Base-by-base conservation (phyloP, 2,797 vertebrate species). In the Galagoides demidoff region DNA sequence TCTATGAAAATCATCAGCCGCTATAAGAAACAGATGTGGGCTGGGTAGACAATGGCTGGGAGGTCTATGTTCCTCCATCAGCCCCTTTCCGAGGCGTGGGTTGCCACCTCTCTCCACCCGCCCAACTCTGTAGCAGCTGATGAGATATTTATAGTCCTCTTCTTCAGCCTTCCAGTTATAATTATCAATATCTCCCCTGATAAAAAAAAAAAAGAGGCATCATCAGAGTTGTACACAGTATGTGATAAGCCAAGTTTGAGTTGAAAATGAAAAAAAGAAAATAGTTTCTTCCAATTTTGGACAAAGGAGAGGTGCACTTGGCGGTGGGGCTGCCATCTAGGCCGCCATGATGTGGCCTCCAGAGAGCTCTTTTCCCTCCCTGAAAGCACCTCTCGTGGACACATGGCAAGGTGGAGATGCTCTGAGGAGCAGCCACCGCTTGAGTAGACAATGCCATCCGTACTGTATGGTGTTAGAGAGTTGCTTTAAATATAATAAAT, bases 401-500 rank as follows among this genome's bases (percentile, higher is more conserved):
- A 83, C 90, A 88, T 23, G 73, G 94, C 59, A 34, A 95, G 97
- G 90, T 74, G 76, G 92, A 86, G 63, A 85, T 37, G 79, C 55
- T 39, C 55, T 95, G 83, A 74, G n/a, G 97, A 94, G 97, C 74
- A 87, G 95, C 85, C 86, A 83, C 96, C 91, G 95, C 95, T 95
- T 84, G 95, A 96, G 90, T 85, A 96, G 95, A 94, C 98, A 97
- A 74, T 93, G 95, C 94, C 45, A 95, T 92, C 97, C 92, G 95
- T 94, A 96, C 97, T 97, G 97, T 97, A 98, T 92, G 20, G 95
- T 97, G 97, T 92, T 84, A 95, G 81, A 97, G 95, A 98, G 87
- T 83, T 93, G 97, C 98, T 98, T 98, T 98, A 98, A 98, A 98
- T 97, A 98, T 97, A 98, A 98, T 98, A 98, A 98, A 98, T 98